phyloP scores from a whole-genome alignment of 1,140 invertebrate species.

The Drosophila yakuba region DNA sequence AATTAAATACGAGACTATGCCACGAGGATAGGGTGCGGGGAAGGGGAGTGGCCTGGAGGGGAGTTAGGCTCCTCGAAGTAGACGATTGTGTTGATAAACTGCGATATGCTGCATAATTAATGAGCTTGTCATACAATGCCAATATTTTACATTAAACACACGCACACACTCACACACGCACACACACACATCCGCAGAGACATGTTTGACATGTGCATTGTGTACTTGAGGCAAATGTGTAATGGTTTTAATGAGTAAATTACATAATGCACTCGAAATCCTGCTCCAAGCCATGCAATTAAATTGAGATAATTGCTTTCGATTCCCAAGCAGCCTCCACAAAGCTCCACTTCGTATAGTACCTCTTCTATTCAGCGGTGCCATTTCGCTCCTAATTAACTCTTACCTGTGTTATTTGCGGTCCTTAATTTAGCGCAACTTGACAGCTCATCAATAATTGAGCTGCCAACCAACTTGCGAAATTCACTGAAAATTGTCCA shows the following conservation, averaged over 20 bases:
- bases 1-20: conserved; percentile 65
- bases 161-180: conserved; percentile 16
- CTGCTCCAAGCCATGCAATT: conserved; percentile 57
- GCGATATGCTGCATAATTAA: conserved; percentile 80
- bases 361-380: neutral
- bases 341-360: neutral
- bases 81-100: conserved; percentile 82
- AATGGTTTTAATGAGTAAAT: conserved; percentile 78
- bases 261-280: conserved; percentile 63
- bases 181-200: conserved; percentile 18
- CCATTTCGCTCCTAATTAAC: conserved; percentile 35
- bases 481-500: conserved; percentile 48
- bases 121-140: conserved; percentile 80
- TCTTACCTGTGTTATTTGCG: conserved; percentile 25
- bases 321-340: conserved; percentile 18
- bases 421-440: conserved; percentile 13
- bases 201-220: conserved; percentile 56
- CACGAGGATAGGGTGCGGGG: neutral
- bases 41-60: neutral
- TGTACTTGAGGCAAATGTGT: conserved; percentile 51
- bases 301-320: conserved; percentile 55
- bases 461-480: conserved; percentile 16
- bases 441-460: conserved; percentile 50
- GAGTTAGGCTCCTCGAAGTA: conserved; percentile 48
- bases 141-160: conserved; percentile 75